phyloP scores from a whole-genome alignment of 2,797 vertebrate species.

The Scomberomorus guttatus region DNA sequence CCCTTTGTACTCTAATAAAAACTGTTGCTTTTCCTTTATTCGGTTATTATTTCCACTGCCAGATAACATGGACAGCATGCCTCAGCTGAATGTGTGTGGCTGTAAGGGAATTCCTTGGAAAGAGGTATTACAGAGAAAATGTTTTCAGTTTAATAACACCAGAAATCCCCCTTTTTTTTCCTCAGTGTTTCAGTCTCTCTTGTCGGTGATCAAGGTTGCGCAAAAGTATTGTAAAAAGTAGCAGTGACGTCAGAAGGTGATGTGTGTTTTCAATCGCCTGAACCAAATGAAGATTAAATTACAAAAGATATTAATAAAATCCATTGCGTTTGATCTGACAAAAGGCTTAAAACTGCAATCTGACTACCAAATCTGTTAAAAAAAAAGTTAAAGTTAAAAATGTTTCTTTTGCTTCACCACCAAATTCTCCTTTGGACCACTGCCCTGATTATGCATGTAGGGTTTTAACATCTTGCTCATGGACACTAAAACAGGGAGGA shows the following conservation, averaged over 20 bases:
- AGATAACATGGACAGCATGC: conserved; percentile 25
- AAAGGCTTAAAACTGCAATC: conserved; percentile 18
- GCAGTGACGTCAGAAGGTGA: neutral
- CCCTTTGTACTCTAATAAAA: conserved; percentile 23
- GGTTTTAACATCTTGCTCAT: neutral
- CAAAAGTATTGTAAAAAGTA: neutral
- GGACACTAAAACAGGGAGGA: neutral
- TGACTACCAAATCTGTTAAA: neutral
- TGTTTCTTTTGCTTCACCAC: neutral
- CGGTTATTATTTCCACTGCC: conserved; percentile 28
- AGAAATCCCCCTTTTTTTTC: conserved; percentile 59
- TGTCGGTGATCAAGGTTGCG: conserved; percentile 33
- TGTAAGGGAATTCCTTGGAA: conserved; percentile 59
- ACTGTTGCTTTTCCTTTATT: conserved; percentile 16
- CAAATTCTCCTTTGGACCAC: conserved; percentile 1
- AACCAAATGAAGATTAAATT: conserved; percentile 2
- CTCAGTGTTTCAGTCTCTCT: conserved; percentile 45
- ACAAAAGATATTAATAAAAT: neutral
- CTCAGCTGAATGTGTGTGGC: conserved; percentile 25
- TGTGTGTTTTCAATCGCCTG: conserved; percentile 1
- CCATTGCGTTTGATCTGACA: conserved; percentile 11
- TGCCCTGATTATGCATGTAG: neutral
- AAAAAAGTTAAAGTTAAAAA: too few species aligned
- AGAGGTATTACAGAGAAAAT: conserved; percentile 69
- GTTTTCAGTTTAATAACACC: conserved; percentile 59